These are phyloP conservation scores for Mimas tiliae DNA, from an alignment of 2,888 invertebrate genomes.

Conservation along the genomic window DNA sequence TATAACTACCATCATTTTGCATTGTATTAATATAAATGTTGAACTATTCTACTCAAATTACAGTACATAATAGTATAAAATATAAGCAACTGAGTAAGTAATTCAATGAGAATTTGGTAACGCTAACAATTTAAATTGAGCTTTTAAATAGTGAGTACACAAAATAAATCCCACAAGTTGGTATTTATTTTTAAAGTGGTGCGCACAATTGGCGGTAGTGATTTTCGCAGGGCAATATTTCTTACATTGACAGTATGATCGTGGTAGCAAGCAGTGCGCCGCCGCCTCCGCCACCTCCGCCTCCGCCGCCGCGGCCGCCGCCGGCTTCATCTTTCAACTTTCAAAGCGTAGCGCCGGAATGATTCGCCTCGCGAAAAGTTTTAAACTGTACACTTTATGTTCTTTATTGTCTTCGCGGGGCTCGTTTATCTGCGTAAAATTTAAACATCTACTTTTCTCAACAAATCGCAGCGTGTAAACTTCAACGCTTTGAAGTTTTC, in stretches of 20 bases:
- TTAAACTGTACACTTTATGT: conserved; percentile 78
- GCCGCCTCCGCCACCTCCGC: conserved; percentile 50
- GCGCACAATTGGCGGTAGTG: conserved; percentile 48
- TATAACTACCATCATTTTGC: no score
- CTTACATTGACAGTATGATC: conserved; percentile 75
- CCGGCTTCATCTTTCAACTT: conserved; percentile 73
- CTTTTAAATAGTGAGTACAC: background rate
- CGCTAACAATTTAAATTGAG: background rate
- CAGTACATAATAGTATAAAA: no score
- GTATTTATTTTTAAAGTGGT: conserved; percentile 33
- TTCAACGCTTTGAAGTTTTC: conserved; percentile 56
- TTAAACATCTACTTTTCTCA: conserved; percentile 64
- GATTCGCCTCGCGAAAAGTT: conserved; percentile 72
- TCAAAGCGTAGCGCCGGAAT: conserved; percentile 65
- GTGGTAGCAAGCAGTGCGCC: conserved; percentile 52
- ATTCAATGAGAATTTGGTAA: no score
- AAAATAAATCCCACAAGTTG: background rate
- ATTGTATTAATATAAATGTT: no score
- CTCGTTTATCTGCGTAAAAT: conserved; percentile 68
- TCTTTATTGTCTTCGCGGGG: conserved; percentile 76
- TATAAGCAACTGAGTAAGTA: no score
- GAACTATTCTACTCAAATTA: no score
- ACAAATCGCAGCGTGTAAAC: conserved; percentile 59
- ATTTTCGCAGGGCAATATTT: conserved; percentile 69
- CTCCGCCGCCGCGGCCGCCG: conserved; percentile 58